Evolutionary conservation across 2,113 vertebrate genomes (phyloP).

Genomic region (Triplophysa siluroides): DNA sequence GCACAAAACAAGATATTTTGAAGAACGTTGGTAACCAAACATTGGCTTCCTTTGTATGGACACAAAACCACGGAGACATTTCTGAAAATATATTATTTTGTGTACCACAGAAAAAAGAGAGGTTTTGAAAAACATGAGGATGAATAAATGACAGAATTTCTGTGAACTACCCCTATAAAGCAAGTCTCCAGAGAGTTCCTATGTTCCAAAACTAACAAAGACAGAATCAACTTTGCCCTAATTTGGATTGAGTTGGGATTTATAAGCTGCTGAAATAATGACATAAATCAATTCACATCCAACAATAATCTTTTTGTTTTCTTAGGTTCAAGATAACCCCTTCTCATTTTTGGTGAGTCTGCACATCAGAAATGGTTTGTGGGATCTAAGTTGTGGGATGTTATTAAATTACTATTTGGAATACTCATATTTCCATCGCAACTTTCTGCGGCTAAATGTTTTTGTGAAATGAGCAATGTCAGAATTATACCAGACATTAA

Average conservation of each 20-base stretch:
- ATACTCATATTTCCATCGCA: not conserved
- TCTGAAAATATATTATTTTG: too few species aligned
- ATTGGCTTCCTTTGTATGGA: too few species aligned
- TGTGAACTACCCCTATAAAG: too few species aligned
- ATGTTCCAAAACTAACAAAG: not conserved
- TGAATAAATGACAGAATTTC: too few species aligned
- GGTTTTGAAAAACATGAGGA: too few species aligned
- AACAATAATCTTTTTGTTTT: constrained; percentile 4
- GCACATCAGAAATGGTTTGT: not conserved
- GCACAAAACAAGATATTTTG: too few species aligned
- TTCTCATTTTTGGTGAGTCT: constrained; percentile 10
- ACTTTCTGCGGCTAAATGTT: not conserved
- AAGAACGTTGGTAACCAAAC: too few species aligned
- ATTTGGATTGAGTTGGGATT: not conserved
- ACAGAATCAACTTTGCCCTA: not conserved
- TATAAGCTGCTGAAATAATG: not conserved
- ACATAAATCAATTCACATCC: not conserved
- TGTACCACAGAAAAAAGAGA: too few species aligned
- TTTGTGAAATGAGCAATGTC: not conserved
- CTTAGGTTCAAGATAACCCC: constrained; percentile 6
- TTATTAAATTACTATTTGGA: not conserved
- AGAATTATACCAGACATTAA: not conserved
- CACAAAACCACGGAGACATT: too few species aligned
- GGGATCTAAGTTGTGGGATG: not conserved
- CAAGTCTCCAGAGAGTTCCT: not conserved